Base-by-base conservation (phyloP, 2,113 vertebrate species). In the Ptilorrhoa leucosticta region DNA sequence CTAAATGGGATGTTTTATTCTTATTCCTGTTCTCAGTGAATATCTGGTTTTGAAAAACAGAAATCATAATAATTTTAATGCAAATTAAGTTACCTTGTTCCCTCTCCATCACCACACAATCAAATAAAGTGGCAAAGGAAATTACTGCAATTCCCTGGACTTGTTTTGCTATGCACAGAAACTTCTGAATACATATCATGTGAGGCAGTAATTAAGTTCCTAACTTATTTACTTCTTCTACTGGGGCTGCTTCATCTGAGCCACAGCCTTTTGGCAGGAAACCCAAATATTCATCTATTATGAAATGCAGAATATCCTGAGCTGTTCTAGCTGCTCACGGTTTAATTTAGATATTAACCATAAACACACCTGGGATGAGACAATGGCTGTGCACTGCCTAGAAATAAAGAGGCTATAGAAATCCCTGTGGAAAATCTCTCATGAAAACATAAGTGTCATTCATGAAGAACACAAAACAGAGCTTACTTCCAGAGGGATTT, bases 71-170 rank as follows among this genome's bases (percentile, higher is more conserved):
- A 58, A 86, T 83, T 92, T 88, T 89, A 88, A 92, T 94, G 88
- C 42, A 93, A 94, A 96, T 90, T 33, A 90, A 86, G 71, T 88
- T 94, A 92, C 83, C 83, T 95, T 27, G 35, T 89, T 94, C 88
- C 54, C 35, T 69, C 42, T 92, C 75, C 85, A 81, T 63, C 24
- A 1, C 37, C 47, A 42, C 76, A 93, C 86, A 92, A 93, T 88
- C 90, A 92, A 96, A 93, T 90, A 88, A 96, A 94, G 89, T 56
- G 60, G 90, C 68, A 94, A 92, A 90, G 71, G 83, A 94, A 93
- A 96, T 93, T 73, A 93, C 63, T 93, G 79, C 76, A 95, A 93
- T 95, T 94, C 92, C 83, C 86, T 92, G 92, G 70, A 80, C 68
- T 70, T 93, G 63, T 90, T 94, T 92, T 86, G 50, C 47, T 80